phyloP scores from a whole-genome alignment of 2,113 vertebrate genomes.

The Oreotrochilus melanogaster region DNA sequence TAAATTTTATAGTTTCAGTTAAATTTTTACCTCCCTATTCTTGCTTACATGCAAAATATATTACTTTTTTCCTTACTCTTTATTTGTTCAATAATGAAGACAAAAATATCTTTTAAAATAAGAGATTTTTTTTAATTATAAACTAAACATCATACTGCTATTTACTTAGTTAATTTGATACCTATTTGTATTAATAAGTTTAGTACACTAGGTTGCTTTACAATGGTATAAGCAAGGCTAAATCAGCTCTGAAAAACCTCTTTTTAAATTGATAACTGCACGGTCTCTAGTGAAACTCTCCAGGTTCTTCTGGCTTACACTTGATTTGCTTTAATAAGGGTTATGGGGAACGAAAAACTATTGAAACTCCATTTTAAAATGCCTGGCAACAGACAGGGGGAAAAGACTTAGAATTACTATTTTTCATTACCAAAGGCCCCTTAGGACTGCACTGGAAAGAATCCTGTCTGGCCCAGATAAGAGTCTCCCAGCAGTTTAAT shows the following conservation, averaged over 20 bases:
- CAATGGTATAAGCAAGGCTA: background rate
- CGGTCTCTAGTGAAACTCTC: constrained; percentile 54
- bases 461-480: constrained; percentile 72
- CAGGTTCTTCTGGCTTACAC: constrained; percentile 61
- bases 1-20: background rate
- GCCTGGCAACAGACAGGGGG: constrained; percentile 66
- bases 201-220: background rate
- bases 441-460: constrained; percentile 64
- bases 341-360: constrained; percentile 59
- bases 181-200: background rate
- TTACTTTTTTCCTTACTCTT: background rate
- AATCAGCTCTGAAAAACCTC: constrained; percentile 47
- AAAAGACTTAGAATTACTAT: constrained; percentile 66
- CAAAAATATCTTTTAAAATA: background rate
- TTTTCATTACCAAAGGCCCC: constrained; percentile 71
- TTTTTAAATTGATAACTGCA: constrained; percentile 44
- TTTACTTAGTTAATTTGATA: constrained; percentile 7
- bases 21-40: background rate
- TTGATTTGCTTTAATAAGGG: constrained; percentile 72
- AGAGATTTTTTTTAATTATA: background rate
- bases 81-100: background rate
- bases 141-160: background rate
- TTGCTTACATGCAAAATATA: background rate
- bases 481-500: constrained; percentile 74
- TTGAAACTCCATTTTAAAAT: constrained; percentile 62